A percentile compares a stretch with the other conserved stretches of the same genome.
phyloP scores from a whole-genome alignment of 2,113 vertebrate species.

The Gasterosteus nipponicus region DNA sequence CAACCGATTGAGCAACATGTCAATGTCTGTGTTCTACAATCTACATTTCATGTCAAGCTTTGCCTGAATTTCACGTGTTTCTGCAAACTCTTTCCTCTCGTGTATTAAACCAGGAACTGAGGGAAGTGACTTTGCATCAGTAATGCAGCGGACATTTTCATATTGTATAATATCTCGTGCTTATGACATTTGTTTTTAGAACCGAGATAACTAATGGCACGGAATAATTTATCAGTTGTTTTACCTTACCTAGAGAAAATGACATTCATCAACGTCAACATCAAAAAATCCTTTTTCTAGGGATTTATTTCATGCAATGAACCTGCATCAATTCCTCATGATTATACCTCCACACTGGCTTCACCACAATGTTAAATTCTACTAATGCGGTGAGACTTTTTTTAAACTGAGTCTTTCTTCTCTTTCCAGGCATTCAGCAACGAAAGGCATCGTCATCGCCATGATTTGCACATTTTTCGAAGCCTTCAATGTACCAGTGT shows the following conservation, averaged over 20 bases:
- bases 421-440: slow-evolving; percentile 92
- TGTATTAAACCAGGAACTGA: slow-evolving; percentile 8
- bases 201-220: not conserved
- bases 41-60: not conserved
- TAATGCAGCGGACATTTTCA: not conserved
- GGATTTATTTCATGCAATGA: not conserved
- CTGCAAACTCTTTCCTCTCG: slow-evolving; percentile 16
- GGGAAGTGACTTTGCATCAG: slow-evolving; percentile 24
- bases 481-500: slow-evolving; percentile 97
- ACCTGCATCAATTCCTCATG: not conserved
- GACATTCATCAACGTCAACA: too few relatives aligned
- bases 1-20: not conserved
- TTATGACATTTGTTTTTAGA: not conserved
- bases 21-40: not conserved
- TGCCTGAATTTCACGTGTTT: not conserved
- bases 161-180: not conserved
- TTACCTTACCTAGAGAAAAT: not conserved
- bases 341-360: not conserved
- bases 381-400: not conserved
- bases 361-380: not conserved
- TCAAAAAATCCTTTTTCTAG: not conserved
- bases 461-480: slow-evolving; percentile 99
- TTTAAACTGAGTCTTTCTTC: not conserved
- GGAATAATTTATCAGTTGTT: not conserved
- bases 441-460: slow-evolving; percentile 96